Percentiles rank a stretch among this genome's conserved stretches.
phyloP scores from a whole-genome alignment of 2,797 vertebrate species.

The Scleropages formosus region DNA sequence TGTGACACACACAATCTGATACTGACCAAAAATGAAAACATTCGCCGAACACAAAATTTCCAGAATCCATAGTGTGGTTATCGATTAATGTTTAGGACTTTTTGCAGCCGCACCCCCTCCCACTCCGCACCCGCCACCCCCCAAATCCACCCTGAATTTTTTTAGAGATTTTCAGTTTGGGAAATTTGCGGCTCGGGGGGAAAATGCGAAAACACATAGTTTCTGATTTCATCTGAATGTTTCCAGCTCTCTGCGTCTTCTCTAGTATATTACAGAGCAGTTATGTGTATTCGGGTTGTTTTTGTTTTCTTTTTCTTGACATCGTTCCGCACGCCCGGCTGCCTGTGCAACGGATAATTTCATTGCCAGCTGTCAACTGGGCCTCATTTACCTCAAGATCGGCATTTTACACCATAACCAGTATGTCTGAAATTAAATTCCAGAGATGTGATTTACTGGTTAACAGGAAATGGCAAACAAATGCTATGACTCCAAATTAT shows the following conservation, averaged over 20 bases:
- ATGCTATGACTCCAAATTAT: conserved; percentile 33
- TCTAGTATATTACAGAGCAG: conserved; percentile 75
- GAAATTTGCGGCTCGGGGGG: conserved; percentile 40
- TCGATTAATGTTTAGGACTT: conserved; percentile 54
- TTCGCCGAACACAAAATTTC: neutral
- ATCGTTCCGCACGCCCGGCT: conserved; percentile 72
- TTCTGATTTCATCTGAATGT: conserved; percentile 67
- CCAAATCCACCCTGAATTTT: conserved; percentile 31
- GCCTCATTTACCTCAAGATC: conserved; percentile 61
- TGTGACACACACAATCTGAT: neutral
- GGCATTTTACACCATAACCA: conserved; percentile 68
- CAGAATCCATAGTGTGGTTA: conserved; percentile 9
- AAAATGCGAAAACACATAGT: conserved; percentile 16
- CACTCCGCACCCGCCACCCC: conserved; percentile 30
- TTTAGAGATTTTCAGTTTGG: conserved; percentile 51
- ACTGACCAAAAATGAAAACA: neutral
- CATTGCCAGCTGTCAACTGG: conserved; percentile 67
- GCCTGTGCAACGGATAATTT: conserved; percentile 68
- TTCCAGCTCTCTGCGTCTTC: conserved; percentile 72
- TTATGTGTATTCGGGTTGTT: conserved; percentile 74
- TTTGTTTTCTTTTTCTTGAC: conserved; percentile 64
- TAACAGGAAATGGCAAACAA: conserved; percentile 35
- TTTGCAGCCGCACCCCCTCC: conserved; percentile 34
- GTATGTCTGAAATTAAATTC: conserved; percentile 44
- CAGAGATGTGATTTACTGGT: conserved; percentile 29